A percentile compares a stretch with the other conserved stretches of the same genome.
phyloP scores from a whole-genome alignment of 2,797 vertebrate genomes.

The Myiotriccus ornatus region DNA sequence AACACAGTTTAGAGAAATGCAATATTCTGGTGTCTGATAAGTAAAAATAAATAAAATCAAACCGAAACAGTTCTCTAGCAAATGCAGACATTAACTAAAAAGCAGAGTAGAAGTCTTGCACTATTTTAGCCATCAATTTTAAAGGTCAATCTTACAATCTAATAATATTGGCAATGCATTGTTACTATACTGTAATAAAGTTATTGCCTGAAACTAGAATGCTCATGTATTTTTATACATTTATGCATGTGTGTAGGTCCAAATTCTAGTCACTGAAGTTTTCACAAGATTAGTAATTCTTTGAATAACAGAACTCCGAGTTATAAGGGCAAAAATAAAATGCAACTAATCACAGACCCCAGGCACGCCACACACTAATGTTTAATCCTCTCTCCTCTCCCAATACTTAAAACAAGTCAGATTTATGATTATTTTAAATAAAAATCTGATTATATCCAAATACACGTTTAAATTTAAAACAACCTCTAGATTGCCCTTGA shows the following conservation, averaged over 20 bases:
- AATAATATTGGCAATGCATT: not conserved
- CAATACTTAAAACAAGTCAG: not conserved
- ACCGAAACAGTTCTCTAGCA: not conserved
- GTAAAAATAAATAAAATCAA: not conserved
- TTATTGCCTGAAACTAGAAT: not conserved
- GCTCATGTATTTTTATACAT: not conserved
- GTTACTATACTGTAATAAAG: not conserved
- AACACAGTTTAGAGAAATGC: not conserved
- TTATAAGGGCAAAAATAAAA: not conserved
- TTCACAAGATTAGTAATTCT: not conserved
- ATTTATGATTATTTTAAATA: not conserved
- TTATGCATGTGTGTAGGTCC: fast-evolving
- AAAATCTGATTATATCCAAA: slow-evolving; percentile 15
- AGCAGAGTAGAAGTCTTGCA: not conserved
- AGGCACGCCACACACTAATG: not conserved
- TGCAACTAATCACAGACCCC: not conserved
- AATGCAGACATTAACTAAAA: not conserved
- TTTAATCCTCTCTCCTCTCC: not conserved
- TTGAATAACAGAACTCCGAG: not conserved
- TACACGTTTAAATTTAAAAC: not conserved
- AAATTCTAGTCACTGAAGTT: not conserved
- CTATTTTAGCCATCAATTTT: not conserved
- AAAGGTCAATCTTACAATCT: not conserved
- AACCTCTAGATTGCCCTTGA: not conserved
- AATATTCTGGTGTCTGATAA: not conserved